Percentiles rank a stretch among this genome's conserved stretches.
Conservation (phyloP, 2,113 vertebrate genomes). For the Tringa solitaria region DNA sequence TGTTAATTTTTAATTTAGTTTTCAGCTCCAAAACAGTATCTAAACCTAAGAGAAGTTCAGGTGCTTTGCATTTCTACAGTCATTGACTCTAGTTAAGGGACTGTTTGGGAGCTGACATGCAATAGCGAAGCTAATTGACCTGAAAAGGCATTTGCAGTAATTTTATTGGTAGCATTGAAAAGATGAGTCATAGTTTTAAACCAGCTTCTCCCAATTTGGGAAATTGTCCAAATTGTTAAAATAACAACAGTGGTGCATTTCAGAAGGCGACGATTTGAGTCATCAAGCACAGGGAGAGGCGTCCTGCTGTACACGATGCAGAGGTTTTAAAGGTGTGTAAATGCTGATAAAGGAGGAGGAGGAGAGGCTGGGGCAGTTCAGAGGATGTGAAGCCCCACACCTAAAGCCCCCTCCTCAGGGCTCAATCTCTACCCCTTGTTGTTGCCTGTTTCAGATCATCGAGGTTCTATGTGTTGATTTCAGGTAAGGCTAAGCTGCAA, state of each 20-base stretch:
- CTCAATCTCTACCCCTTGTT: background rate
- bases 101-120: background rate
- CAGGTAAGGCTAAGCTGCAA: background rate
- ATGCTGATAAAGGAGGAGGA: background rate
- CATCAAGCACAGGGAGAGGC: background rate
- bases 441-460: background rate
- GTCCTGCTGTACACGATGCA: background rate
- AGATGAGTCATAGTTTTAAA: conserved; percentile 1
- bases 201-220: background rate
- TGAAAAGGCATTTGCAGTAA: background rate
- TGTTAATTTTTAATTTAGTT: background rate
- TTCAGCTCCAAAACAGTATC: background rate
- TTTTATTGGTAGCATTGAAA: background rate
- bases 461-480: background rate
- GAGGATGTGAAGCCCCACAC: background rate
- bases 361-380: background rate
- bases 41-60: background rate
- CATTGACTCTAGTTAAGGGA: background rate
- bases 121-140: background rate
- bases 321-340: background rate
- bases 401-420: background rate
- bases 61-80: background rate
- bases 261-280: background rate
- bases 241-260: background rate
- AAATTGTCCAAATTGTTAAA: background rate